These are phyloP conservation scores for Archips crataeganus DNA, from an alignment of 2,888 invertebrate genomes.

Conservation along the genomic window DNA sequence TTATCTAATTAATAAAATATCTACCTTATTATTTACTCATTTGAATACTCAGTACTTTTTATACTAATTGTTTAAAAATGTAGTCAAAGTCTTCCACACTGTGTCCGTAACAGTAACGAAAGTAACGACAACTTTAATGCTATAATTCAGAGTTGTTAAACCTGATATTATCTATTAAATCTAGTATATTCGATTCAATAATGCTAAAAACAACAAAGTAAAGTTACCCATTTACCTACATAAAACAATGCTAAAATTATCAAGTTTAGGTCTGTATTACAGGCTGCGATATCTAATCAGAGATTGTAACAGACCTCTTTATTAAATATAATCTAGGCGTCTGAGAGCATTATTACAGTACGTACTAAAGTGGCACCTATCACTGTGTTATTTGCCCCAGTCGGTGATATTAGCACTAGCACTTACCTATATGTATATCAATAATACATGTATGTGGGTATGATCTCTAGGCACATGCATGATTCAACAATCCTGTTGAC, in stretches of 20 bases:
- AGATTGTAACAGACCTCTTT: constrained; percentile 2
- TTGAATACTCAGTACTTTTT: not conserved
- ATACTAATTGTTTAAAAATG: not conserved
- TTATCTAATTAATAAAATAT: no score
- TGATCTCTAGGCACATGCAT: constrained; percentile 34
- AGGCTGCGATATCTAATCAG: constrained; percentile 1
- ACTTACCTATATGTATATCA: constrained; percentile 13
- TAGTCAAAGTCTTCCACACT: not conserved
- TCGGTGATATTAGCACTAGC: constrained; percentile 10
- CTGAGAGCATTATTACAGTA: constrained; percentile 15
- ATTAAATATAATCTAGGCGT: constrained; percentile 13
- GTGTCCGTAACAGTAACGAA: not conserved
- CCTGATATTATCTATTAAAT: not conserved
- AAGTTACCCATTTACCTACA: no score
- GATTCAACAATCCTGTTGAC: constrained; percentile 38
- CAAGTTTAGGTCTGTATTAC: not conserved
- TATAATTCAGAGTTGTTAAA: not conserved
- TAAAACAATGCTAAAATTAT: no score
- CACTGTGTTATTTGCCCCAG: constrained; percentile 4
- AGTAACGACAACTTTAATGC: not conserved
- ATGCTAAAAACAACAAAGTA: not conserved
- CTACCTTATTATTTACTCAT: not conserved
- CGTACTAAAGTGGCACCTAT: not conserved
- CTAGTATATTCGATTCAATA: not conserved
- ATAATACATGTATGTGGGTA: constrained; percentile 26